phyloP scores from a whole-genome alignment of 2,113 vertebrate genomes.

The Copsychus sechellarum region DNA sequence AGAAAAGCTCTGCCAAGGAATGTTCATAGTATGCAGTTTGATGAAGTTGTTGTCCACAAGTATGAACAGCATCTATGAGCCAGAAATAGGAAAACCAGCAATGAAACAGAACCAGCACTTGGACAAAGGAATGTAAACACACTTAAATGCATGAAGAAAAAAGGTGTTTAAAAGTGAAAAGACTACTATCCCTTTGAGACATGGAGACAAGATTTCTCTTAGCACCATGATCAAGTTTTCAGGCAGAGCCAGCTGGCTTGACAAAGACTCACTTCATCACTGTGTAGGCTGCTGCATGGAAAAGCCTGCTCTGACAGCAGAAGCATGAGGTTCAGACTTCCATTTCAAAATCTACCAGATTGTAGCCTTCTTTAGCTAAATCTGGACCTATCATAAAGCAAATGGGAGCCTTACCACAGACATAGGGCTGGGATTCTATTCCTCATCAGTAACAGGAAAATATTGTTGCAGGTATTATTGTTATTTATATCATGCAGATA shows the following conservation, averaged over 20 bases:
- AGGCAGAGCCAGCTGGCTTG: not conserved
- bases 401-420: not conserved
- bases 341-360: not conserved
- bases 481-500: not conserved
- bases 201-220: not conserved
- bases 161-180: not conserved
- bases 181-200: not conserved
- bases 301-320: not conserved
- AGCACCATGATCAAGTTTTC: not conserved
- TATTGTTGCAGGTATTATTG: not conserved
- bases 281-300: not conserved
- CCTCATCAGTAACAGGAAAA: not conserved
- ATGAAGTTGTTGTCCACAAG: not conserved
- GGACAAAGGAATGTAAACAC: slow-evolving; percentile 18
- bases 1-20: not conserved
- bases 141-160: not conserved
- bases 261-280: not conserved
- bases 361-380: not conserved
- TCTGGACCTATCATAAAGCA: not conserved
- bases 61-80: not conserved
- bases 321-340: not conserved
- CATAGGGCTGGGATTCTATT: not conserved
- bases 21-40: not conserved
- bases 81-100: not conserved
- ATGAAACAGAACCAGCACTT: not conserved